Base-by-base conservation (phyloP, 2,797 vertebrate species). In the Tapera naevia region DNA sequence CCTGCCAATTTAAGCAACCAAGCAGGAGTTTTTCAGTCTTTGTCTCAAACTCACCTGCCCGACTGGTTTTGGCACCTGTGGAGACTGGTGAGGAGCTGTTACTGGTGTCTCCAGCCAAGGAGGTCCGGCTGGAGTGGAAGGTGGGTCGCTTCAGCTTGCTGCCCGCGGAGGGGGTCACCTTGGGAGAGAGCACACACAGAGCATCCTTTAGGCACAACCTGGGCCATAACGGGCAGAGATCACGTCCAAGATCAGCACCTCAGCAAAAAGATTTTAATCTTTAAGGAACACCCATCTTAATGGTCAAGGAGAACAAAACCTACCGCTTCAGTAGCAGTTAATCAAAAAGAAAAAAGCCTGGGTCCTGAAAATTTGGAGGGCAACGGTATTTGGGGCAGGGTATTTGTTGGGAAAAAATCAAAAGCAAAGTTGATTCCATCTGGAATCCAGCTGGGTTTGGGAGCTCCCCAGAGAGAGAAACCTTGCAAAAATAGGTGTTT, bases 101-200 rank as follows among this genome's bases (percentile, higher is more conserved):
- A 95, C 99, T 99, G 88, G 99, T 99, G 93, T 99, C 99, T 39
- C 99, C 99, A 9, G 98, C 98, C 93, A 99, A 97, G 1, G 99
- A 99, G 16, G 99, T 99, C n/a, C 99, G 97, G 93, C 99, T 99
- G 41, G 99, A 99, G 98, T 99, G 99, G 97, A 99, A 99, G 54
- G 99, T 98, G 12, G 99, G 99, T 82, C 99, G 98, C 95, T 99
- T 99, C 90, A 99, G 98, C 94, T 99, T 99, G 97, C 99, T 99
- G 62, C 98, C 97, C 0, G 98, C 85, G 4, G 97, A 91, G 11
- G 99, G 98, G 7, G 98, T 97, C 51, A 99, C 99, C 99, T 98
- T 94, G 41, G 94, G 92, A 46, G 50, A 76, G 95, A 97, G 89
- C 69, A 89, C 19, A 89, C 19, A 93, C 4, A 17, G 43, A 39